Percentiles rank a stretch among this genome's conserved stretches.
These are phyloP conservation scores for Hypomesus transpacificus DNA, from an alignment of 2,113 vertebrate species.

Conservation along the genomic window DNA sequence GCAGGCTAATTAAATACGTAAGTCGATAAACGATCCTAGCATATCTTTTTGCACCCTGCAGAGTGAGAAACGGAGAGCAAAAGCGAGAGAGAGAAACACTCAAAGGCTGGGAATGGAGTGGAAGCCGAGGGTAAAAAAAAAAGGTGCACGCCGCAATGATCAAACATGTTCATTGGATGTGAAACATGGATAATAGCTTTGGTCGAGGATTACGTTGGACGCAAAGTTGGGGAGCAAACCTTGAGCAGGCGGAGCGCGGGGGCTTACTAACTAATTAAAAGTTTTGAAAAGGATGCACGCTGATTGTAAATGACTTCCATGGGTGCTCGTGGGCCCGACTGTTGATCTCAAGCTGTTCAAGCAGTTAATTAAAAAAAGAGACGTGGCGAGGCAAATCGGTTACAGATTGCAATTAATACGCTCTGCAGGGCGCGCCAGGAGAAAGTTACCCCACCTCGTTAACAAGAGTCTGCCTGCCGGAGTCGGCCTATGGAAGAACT, in stretches of 20 bases:
- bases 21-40: conserved; percentile 53
- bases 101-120: not conserved
- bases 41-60: conserved; percentile 26
- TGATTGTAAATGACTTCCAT: conserved; percentile 69
- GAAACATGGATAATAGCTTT: not conserved
- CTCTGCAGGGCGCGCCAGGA: conserved; percentile 39
- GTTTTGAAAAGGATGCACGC: conserved; percentile 62
- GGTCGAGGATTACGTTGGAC: conserved; percentile 34
- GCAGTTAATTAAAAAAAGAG: conserved; percentile 71
- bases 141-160: not conserved
- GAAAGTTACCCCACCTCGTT: conserved; percentile 54
- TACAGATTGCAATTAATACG: conserved; percentile 73
- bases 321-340: conserved; percentile 60
- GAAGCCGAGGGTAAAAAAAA: not conserved
- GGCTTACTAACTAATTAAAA: conserved; percentile 67
- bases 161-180: not conserved
- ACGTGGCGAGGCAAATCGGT: conserved; percentile 64
- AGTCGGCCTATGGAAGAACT: conserved; percentile 44
- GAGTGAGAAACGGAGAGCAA: not conserved
- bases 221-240: conserved; percentile 30
- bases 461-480: conserved; percentile 46
- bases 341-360: conserved; percentile 72
- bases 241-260: conserved; percentile 11
- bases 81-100: not conserved
- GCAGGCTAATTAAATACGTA: conserved; percentile 59